phyloP scores from a whole-genome alignment of 2,797 vertebrate genomes.

The Anniella stebbinsi region DNA sequence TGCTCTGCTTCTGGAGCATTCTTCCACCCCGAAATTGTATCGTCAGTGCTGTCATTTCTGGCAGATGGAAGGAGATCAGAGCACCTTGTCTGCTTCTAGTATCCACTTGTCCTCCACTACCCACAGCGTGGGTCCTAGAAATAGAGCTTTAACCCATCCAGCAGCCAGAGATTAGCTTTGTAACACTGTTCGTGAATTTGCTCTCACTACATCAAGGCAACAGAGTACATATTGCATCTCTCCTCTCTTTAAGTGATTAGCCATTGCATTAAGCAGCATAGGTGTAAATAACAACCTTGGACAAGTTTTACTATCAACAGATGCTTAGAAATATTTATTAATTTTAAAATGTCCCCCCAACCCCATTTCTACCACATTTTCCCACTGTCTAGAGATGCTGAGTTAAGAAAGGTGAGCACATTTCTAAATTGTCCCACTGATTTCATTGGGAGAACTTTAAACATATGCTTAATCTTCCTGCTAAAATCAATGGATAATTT shows the following conservation, averaged over 20 bases:
- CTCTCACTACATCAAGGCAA: slow-evolving; percentile 37
- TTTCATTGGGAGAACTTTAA: background rate
- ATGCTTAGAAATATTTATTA: slow-evolving; percentile 31
- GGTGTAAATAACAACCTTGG: slow-evolving; percentile 52
- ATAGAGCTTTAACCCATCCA: background rate
- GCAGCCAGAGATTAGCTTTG: background rate
- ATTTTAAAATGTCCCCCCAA: background rate
- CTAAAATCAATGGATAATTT: background rate
- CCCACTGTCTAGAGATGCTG: background rate
- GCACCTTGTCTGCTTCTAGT: background rate
- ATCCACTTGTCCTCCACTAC: background rate
- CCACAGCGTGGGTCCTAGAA: background rate
- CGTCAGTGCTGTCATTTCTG: background rate
- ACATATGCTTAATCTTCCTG: background rate
- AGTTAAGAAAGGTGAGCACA: background rate
- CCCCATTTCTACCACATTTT: background rate
- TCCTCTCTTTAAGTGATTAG: slow-evolving; percentile 47
- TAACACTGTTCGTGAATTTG: background rate
- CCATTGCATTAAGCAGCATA: slow-evolving; percentile 41
- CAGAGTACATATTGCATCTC: background rate
- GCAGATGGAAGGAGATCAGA: background rate
- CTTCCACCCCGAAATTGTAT: background rate
- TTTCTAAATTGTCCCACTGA: background rate
- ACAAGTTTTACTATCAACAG: slow-evolving; percentile 45
- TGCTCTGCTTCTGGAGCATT: background rate